Percentiles rank a stretch among this genome's conserved stretches.
Conservation (phyloP, 2,113 vertebrate species). For the Engraulis encrasicolus region DNA sequence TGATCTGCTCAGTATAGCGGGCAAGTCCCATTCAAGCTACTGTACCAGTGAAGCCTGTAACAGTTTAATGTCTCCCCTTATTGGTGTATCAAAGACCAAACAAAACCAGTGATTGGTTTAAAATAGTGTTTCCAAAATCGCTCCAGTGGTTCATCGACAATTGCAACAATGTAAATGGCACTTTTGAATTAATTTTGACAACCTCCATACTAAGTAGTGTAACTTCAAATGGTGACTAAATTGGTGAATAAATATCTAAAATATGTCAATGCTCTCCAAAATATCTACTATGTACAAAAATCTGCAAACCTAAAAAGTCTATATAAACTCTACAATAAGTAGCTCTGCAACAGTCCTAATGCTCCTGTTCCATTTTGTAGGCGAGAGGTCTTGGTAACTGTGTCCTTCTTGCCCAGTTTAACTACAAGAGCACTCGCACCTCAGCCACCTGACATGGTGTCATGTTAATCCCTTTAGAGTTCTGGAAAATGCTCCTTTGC, state of each 20-base stretch:
- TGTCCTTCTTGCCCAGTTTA: not conserved
- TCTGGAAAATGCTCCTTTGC: not conserved
- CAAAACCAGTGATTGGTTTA: not conserved
- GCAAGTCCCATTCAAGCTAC: not conserved
- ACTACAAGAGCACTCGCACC: not conserved
- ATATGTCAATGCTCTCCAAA: not conserved
- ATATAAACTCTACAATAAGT: too few species aligned
- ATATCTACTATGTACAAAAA: not conserved
- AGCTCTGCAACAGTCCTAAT: not conserved
- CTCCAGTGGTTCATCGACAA: too few species aligned
- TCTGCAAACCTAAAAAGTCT: not conserved
- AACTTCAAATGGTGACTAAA: too few species aligned
- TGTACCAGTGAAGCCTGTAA: not conserved
- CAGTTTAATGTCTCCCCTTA: not conserved
- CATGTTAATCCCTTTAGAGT: not conserved
- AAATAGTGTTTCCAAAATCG: too few species aligned
- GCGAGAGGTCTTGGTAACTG: not conserved
- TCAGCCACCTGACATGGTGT: not conserved
- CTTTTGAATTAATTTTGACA: too few species aligned
- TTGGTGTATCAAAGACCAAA: not conserved
- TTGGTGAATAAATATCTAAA: not conserved
- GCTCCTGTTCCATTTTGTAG: not conserved
- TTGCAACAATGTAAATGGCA: too few species aligned
- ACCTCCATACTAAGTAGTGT: too few species aligned
- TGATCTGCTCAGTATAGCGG: constrained; percentile 1